These are phyloP conservation scores for Sinodicranocentrus sp. DNA, from an alignment of 2,888 invertebrate species.

Conservation along the genomic window DNA sequence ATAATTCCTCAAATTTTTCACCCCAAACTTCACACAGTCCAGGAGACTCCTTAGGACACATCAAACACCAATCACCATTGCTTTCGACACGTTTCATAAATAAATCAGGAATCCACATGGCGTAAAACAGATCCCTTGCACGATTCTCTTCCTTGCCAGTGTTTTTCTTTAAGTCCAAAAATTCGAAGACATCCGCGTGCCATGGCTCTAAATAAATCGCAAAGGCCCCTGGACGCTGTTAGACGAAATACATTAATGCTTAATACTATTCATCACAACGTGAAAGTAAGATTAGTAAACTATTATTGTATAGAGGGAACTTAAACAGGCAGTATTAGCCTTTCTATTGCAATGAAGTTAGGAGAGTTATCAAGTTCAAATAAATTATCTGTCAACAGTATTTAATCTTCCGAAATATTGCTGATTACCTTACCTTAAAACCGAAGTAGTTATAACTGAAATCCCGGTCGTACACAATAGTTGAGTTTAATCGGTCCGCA, in stretches of 20 bases:
- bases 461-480: slow-evolving; percentile 98
- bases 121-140: slow-evolving; percentile 97
- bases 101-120: slow-evolving; percentile 98
- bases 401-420: too few species aligned
- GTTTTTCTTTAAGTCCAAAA: slow-evolving; percentile 96
- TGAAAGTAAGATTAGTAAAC: too few species aligned
- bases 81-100: slow-evolving; percentile 97
- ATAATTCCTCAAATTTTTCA: slow-evolving; percentile 93
- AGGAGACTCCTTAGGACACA: slow-evolving; percentile 97
- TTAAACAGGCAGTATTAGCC: too few species aligned
- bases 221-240: slow-evolving; percentile 95
- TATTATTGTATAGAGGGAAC: too few species aligned
- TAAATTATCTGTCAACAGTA: too few species aligned
- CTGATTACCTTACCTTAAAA: slow-evolving; percentile 85
- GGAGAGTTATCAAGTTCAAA: background rate
- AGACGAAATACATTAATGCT: slow-evolving; percentile 63
- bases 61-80: slow-evolving; percentile 93
- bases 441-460: slow-evolving; percentile 99
- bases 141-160: slow-evolving; percentile 96
- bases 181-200: slow-evolving; percentile 98
- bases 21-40: slow-evolving; percentile 96
- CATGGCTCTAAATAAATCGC: slow-evolving; percentile 99
- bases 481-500: slow-evolving; percentile 94
- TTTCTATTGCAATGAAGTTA: background rate
- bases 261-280: too few species aligned